Evolutionary conservation across 92 coral and sea anemone genomes (phyloP).

Genomic region (Plumapathes pennacea): DNA sequence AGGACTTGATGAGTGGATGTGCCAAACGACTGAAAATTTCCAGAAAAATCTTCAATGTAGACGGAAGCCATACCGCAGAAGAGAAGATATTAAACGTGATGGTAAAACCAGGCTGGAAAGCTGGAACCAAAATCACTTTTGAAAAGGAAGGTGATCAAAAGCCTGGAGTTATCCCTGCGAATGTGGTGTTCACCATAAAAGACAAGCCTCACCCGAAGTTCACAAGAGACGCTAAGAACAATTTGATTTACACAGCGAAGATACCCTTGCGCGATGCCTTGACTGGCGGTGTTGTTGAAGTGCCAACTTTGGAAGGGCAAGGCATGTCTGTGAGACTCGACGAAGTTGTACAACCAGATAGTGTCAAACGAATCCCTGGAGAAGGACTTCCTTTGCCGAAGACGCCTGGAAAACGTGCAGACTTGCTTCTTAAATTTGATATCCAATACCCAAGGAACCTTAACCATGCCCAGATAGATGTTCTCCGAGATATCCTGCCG

Average conservation of each 20-base stretch:
- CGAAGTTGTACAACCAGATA: constrained; percentile 72
- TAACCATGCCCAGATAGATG: constrained; percentile 53
- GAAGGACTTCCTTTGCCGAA: constrained; percentile 94
- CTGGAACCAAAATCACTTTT: constrained; percentile 80
- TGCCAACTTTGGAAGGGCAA: constrained; percentile 68
- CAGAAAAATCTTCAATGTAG: constrained; percentile 63
- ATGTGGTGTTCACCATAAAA: constrained; percentile 78
- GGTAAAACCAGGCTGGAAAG: constrained; percentile 92
- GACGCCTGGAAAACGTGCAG: constrained; percentile 56
- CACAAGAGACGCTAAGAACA: constrained; percentile 80
- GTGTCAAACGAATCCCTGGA: constrained; percentile 55
- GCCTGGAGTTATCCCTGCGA: constrained; percentile 91
- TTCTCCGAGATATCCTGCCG: constrained; percentile 58
- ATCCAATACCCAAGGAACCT: constrained; percentile 72
- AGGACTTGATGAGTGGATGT: constrained; percentile 78
- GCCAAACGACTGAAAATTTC: constrained; percentile 88
- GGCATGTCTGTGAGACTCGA: constrained; percentile 44
- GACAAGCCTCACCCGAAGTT: constrained; percentile 72
- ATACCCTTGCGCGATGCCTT: constrained; percentile 83
- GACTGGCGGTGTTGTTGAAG: constrained; percentile 56
- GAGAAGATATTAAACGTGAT: constrained; percentile 85
- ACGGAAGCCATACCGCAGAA: constrained; percentile 56
- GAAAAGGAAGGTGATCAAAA: constrained; percentile 83
- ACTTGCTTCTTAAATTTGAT: constrained; percentile 79
- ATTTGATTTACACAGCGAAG: constrained; percentile 69